Evolutionary conservation across 1,140 invertebrate genomes (phyloP), one percentile per base, ranked within the genome.

Genomic region (Asobara japonica): DNA sequence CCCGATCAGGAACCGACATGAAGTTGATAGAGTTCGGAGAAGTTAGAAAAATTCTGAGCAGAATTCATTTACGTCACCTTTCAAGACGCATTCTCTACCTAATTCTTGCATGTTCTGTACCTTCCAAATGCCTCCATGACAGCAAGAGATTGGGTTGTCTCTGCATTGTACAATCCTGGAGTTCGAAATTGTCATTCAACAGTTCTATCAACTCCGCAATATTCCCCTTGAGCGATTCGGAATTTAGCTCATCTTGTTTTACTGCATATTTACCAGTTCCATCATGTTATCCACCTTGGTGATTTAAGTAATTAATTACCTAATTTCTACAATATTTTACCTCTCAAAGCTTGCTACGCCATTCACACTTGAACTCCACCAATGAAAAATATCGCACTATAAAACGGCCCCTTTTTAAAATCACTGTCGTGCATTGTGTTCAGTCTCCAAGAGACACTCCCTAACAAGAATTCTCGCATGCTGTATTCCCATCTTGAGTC

Each of bases 381-480:
- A 31, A 69, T 56, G 65, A 65, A 65, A 62, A 51, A 65, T 65
- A 71, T 51, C 25, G 16, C 30, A 48, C 69, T 71, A 71, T 36
- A 56, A 30, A 36, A 5, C 5, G 10, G 41, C 10, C 75, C n/a
- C n/a, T n/a, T n/a, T n/a, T n/a, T n/a, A n/a, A 77, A 74, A 86
- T 89, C 84, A 90, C 84, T 90, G 89, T 69, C 92, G 88, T 67
- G 92, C 93, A 84, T 91, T 93, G 71, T 93, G 88, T 82, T 95
- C 94, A 25, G 93, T 93, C 85, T 95, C 94, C 80, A 94, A 89
- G 11, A 95, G 83, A 85, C 94, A 95, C 79, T 95, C 94, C 38
- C 93, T 88, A n/a, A 95, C 93, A 36, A 95, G 87, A 77, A 95
- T 92, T 61, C 94, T 87, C 5, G 94, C 93, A 81, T 94, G 93